Conservation (phyloP, 2,113 vertebrate species). For the Lepisosteus osseus region DNA sequence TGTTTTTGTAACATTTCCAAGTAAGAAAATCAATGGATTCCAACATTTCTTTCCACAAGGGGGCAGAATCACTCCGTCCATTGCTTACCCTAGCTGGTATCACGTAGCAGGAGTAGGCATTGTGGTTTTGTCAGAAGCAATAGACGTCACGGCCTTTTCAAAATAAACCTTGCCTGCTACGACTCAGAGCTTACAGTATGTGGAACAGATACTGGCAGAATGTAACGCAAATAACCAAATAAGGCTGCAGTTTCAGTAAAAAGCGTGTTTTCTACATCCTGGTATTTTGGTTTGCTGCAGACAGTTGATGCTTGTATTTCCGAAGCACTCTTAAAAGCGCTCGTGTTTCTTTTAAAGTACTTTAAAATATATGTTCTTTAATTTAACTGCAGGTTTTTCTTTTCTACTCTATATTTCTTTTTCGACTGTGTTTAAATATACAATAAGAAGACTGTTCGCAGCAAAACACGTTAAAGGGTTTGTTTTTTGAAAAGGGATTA, state of each 20-base stretch:
- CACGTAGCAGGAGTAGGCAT: slow-evolving; percentile 20
- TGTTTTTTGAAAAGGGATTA: no score
- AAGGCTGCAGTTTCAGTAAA: not conserved
- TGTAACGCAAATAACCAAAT: slow-evolving; percentile 7
- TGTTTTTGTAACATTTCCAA: no score
- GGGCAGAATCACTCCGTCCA: slow-evolving; percentile 1
- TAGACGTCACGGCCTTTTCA: not conserved
- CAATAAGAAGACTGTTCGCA: no score
- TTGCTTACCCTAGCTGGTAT: not conserved
- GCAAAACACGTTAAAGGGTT: no score
- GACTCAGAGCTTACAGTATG: not conserved
- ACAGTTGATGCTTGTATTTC: no score
- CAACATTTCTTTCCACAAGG: slow-evolving; percentile 6
- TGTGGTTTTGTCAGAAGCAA: not conserved
- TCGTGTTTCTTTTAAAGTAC: no score
- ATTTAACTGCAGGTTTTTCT: no score
- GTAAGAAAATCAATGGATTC: no score
- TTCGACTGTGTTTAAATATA: no score
- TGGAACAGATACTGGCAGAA: not conserved
- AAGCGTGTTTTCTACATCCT: not conserved
- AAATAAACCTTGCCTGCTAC: not conserved
- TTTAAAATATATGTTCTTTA: no score
- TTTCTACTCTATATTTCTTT: no score
- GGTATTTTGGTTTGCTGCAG: not conserved
- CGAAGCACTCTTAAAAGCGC: no score